These are phyloP conservation scores for Leucoraja erinaceus DNA, from an alignment of 2,113 vertebrate species.

Conservation along the genomic window DNA sequence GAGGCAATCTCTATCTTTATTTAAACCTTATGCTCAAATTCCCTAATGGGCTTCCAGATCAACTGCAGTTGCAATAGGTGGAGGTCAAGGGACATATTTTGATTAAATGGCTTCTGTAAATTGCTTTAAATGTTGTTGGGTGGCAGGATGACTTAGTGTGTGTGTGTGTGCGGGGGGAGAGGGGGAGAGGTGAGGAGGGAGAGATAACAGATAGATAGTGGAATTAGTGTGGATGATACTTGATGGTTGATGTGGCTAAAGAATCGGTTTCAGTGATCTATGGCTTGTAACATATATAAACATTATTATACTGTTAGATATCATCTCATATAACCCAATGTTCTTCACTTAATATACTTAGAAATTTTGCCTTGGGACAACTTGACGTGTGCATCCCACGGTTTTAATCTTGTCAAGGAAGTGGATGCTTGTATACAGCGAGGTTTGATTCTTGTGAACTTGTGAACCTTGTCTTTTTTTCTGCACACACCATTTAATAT, in stretches of 20 bases:
- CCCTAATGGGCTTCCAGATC: constrained; percentile 18
- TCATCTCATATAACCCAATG: neutral
- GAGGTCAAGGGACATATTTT: neutral
- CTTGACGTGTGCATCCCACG: neutral
- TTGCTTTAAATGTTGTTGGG: too few species aligned
- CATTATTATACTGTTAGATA: constrained; percentile 12
- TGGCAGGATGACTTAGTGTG: too few species aligned
- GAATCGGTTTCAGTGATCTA: too few species aligned
- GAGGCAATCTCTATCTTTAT: neutral
- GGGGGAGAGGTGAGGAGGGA: too few species aligned
- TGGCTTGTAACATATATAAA: too few species aligned
- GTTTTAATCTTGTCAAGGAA: neutral
- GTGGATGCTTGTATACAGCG: neutral
- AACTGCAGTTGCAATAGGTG: neutral
- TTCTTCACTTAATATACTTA: neutral
- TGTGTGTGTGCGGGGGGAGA: too few species aligned
- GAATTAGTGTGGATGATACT: too few species aligned
- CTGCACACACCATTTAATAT: neutral
- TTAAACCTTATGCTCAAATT: constrained; percentile 5
- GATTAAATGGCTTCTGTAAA: too few species aligned
- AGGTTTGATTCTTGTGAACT: neutral
- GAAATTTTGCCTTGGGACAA: neutral
- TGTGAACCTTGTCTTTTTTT: neutral
- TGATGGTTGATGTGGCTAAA: too few species aligned
- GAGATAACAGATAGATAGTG: too few species aligned